A percentile compares a stretch with the other conserved stretches of the same genome.
Evolutionary conservation across 2,888 invertebrate genomes (phyloP).

Genomic region (Polylopha cassiicola): DNA sequence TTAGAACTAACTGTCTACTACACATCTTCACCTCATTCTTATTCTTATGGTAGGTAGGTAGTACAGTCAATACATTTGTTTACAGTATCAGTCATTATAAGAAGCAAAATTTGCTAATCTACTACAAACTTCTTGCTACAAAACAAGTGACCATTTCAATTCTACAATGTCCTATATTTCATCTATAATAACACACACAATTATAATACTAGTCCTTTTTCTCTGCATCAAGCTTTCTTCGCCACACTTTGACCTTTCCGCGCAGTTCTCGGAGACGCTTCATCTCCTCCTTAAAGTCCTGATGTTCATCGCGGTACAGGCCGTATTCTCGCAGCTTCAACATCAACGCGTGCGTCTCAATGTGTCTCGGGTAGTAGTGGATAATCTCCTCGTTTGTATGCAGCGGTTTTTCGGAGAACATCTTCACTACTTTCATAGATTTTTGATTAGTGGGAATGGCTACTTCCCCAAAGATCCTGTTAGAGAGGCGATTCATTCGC

Average conservation of each 20-base stretch:
- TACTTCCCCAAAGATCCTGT: conserved; percentile 93
- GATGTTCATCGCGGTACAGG: conserved; percentile 90
- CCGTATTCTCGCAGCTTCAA: conserved; percentile 84
- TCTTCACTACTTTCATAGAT: conserved; percentile 88
- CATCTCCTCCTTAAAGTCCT: conserved; percentile 93
- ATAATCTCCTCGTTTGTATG: conserved; percentile 84
- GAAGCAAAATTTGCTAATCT: too few species aligned
- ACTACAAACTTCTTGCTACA: too few species aligned
- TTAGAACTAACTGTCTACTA: too few species aligned
- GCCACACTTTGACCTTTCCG: conserved; percentile 82
- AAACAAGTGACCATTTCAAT: too few species aligned
- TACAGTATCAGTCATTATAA: too few species aligned
- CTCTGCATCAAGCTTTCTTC: conserved; percentile 62
- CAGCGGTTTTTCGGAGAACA: conserved; percentile 86
- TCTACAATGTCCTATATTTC: too few species aligned
- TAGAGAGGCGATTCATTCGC: conserved; percentile 90
- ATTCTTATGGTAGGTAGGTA: too few species aligned
- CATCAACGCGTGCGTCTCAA: conserved; percentile 86
- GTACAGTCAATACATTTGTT: too few species aligned
- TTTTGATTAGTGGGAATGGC: conserved; percentile 83
- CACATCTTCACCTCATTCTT: too few species aligned
- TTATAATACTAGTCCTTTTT: conserved; percentile 54
- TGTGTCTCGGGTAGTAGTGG: conserved; percentile 91
- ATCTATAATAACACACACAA: too few species aligned
- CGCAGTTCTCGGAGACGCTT: conserved; percentile 83